phyloP scores from a whole-genome alignment of 53 echinoderm and acorn worm species.

The Echinarachnius parma region DNA sequence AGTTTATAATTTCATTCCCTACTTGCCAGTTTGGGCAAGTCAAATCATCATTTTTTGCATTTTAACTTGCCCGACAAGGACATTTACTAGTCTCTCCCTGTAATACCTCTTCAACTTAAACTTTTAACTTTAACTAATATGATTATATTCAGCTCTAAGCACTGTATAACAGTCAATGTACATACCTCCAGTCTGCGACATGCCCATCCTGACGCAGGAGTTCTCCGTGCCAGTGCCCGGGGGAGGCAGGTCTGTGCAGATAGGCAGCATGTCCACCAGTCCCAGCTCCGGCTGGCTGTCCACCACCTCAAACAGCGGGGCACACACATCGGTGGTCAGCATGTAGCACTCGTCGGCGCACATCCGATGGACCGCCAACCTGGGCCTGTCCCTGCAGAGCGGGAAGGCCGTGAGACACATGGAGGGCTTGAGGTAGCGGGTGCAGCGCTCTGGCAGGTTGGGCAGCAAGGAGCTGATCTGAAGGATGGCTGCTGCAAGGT shows the following conservation, averaged over 20 bases:
- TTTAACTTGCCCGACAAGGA: too few species aligned
- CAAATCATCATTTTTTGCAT: too few species aligned
- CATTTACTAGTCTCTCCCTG: too few species aligned
- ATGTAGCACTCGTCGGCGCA: slow-evolving; percentile 64
- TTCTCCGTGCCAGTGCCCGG: slow-evolving; percentile 57
- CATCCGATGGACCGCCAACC: slow-evolving; percentile 36
- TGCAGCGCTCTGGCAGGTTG: too few species aligned
- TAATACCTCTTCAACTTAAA: too few species aligned
- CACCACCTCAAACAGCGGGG: slow-evolving; percentile 61
- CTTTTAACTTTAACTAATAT: too few species aligned
- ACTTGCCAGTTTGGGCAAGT: too few species aligned
- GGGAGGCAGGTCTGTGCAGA: slow-evolving; percentile 72
- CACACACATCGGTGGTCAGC: slow-evolving; percentile 76
- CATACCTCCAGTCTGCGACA: slow-evolving; percentile 69
- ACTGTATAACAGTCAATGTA: too few species aligned
- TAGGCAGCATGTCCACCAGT: slow-evolving; percentile 72
- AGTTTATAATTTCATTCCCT: too few species aligned
- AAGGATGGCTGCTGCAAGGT: slow-evolving; percentile 52
- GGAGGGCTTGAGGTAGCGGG: slow-evolving; percentile 70
- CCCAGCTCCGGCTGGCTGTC: slow-evolving; percentile 62
- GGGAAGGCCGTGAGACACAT: slow-evolving; percentile 95
- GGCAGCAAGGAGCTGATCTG: slow-evolving; percentile 56
- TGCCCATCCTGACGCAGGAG: slow-evolving; percentile 62
- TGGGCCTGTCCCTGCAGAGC: slow-evolving; percentile 63
- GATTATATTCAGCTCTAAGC: too few species aligned